Evolutionary conservation across 2,888 invertebrate genomes (phyloP), one percentile per base, ranked within the genome.

Genomic region (Tridacna gigas): DNA sequence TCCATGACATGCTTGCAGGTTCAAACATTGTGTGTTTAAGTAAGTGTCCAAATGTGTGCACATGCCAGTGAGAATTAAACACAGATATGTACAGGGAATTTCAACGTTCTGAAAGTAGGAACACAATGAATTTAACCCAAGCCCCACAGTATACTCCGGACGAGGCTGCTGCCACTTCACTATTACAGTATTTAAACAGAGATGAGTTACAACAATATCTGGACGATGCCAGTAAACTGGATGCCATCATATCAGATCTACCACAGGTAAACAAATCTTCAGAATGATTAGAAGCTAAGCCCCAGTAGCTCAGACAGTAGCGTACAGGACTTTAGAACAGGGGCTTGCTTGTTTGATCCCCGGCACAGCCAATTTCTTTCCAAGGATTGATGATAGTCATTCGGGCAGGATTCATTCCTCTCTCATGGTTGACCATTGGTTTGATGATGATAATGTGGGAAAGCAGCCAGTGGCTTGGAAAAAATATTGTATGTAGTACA

Each of bases 41-140:
- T 3, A 15, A 9, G 56, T 56, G 15, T 3, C 15, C 56, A 56
- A 56, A 56, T 56, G 56, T 56, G 18, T 20, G 20, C 9, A 5
- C 56, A 4, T 65, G 22, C 13, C 20, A n/a, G 4, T 9, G 15
- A 18, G 15, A 60, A 60, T 60, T 26, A 66, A 18, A 69, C 22
- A 47, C 47, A 69, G 69, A 69, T 63, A 86, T 86, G 86, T 86
- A 86, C 79, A 76, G 81, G 73, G 83, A 86, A 51, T 86, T 86
- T 56, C 83, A 86, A n/a, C 51, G 82, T n/a, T 28, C 74, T 28
- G 83, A 86, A 26, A 81, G 74, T 28, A 56, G 77, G 18, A 56
- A 71, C 22, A 80, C 67, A 51, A 79, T 83, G 86, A 80, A 83
- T 61, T n/a, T 79, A 5, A 73, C 71, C 3, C 78, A 86, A 48